Percentiles rank a stretch among this genome's conserved stretches.
phyloP scores from a whole-genome alignment of 1,140 invertebrate genomes.

The Drosophila sturtevanti region DNA sequence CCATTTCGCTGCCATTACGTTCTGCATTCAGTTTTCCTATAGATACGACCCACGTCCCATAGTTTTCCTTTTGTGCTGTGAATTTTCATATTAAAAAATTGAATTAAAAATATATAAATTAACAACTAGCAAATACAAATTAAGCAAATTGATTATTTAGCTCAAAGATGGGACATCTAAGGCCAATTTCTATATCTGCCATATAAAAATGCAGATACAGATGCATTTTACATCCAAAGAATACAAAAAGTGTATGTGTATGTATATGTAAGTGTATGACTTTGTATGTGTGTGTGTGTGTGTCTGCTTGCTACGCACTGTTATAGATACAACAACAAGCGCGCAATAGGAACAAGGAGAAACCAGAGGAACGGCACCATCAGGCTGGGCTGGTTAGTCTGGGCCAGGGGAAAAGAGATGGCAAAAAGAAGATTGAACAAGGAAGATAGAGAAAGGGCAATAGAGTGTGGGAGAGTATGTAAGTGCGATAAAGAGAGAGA shows the following conservation, averaged over 20 bases:
- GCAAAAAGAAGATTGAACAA: constrained; percentile 1
- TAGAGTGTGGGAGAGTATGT: constrained; percentile 2
- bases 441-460: not conserved
- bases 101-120: constrained; percentile 20
- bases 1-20: constrained; percentile 39
- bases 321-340: constrained; percentile 80
- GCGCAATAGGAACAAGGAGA: constrained; percentile 39
- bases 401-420: not conserved
- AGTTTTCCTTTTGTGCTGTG: constrained; percentile 45
- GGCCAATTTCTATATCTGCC: not conserved
- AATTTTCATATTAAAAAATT: constrained; percentile 11
- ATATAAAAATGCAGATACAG: constrained; percentile 21
- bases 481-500: constrained; percentile 6
- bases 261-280: constrained; percentile 43
- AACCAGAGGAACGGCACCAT: constrained; percentile 35
- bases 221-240: constrained; percentile 59
- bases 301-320: constrained; percentile 68
- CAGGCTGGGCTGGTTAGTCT: not conserved
- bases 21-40: constrained; percentile 52
- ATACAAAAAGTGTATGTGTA: constrained; percentile 42
- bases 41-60: constrained; percentile 60
- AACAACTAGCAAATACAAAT: not conserved
- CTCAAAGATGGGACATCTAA: not conserved
- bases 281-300: constrained; percentile 36
- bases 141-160: not conserved